Conservation (phyloP, 2,797 vertebrate genomes). For the Microcaecilia unicolor region DNA sequence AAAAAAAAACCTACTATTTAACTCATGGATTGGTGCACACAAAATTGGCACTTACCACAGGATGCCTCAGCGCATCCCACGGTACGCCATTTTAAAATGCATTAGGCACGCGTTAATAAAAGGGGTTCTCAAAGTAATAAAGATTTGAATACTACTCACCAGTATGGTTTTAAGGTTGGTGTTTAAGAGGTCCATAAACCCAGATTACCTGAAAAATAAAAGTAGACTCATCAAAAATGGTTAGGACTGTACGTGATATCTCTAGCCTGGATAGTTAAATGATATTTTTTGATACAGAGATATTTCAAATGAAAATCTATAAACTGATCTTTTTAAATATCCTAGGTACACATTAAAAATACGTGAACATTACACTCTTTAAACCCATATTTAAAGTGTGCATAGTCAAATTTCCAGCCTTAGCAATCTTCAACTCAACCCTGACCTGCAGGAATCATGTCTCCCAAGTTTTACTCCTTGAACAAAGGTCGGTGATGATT, state of each 20-base stretch:
- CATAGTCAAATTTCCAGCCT: too few species aligned
- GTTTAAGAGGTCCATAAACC: constrained; percentile 4
- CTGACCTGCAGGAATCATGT: constrained; percentile 1
- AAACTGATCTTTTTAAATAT: not conserved
- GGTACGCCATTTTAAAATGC: too few species aligned
- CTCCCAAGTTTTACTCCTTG: not conserved
- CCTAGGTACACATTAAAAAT: too few species aligned
- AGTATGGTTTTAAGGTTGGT: not conserved
- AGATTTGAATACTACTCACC: constrained; percentile 2
- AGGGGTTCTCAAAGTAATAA: too few species aligned
- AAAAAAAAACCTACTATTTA: too few species aligned
- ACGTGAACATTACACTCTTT: too few species aligned
- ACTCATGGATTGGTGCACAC: too few species aligned
- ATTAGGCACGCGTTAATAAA: too few species aligned
- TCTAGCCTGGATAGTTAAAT: constrained; percentile 12
- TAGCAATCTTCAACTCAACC: constrained; percentile 9
- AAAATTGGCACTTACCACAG: too few species aligned
- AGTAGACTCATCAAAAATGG: constrained; percentile 13
- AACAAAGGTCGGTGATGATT: too few species aligned
- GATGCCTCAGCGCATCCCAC: too few species aligned
- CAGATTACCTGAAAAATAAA: constrained; percentile 22
- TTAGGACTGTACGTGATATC: not conserved
- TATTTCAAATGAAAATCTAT: not conserved
- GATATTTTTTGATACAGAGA: constrained; percentile 11
- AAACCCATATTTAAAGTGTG: too few species aligned